Evolutionary conservation across 2,113 vertebrate genomes (phyloP), one percentile per base, ranked within the genome.

Genomic region (Neodontobutis hainanensis): DNA sequence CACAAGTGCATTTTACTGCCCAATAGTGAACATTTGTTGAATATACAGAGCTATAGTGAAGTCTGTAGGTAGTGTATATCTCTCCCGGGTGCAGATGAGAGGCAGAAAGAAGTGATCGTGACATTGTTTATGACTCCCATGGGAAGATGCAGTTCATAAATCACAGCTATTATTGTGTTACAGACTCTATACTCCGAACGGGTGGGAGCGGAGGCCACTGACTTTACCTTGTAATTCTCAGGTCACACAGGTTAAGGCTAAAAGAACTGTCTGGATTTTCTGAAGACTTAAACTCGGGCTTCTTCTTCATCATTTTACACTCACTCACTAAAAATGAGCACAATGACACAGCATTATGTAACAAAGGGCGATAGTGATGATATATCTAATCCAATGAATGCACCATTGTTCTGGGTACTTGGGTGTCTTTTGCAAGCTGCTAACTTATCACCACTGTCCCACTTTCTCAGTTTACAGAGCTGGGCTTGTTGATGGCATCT

Each of bases 141-240:
- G 34, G 42, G 57, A 68, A 40, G n/a, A 52, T 2, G 35, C 34
- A 49, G 52, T 66, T 60, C 38, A 9, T 75, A 81, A 83, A 74
- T 89, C 70, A 66, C 44, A 65, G 53, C n/a, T 2, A 6, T 70
- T 77, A 67, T 75, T 73, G 51, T 65, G 53, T 56, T 45, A n/a
- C 12, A 50, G 40, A 43, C 59, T 49, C 9, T 47, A 2, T 4
- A 55, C 12, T 34, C 51, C 11, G 19, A 52, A 11, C 34, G 40
- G 77, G 56, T n/a, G 46, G 52, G 65, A 78, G 58, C 61, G 15
- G 63, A 42, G 63, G 60, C 56, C 70, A 35, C 1, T 65, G 65
- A 16, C 45, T n/a, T 63, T 27, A 67, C 11, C 47, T 66, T 43
- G 4, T 64, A 68, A 62, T 40, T 80, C 61, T 55, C 19, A 78